Percentiles rank a stretch among this genome's conserved stretches.
phyloP scores from a whole-genome alignment of 1,140 invertebrate genomes.

The Drosophila pachea region DNA sequence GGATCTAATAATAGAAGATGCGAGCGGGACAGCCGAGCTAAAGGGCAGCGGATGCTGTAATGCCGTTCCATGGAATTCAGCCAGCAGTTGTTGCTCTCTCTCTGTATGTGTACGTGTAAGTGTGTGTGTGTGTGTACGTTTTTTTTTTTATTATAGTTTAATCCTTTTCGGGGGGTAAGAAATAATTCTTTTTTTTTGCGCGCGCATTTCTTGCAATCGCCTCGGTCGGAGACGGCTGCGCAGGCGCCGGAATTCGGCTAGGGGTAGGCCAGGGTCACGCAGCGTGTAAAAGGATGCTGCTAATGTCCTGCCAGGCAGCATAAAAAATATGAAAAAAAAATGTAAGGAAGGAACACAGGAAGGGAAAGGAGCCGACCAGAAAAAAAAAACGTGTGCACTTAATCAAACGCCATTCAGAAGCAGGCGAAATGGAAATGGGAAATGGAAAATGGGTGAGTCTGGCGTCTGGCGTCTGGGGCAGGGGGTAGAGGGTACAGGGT shows the following conservation, averaged over 20 bases:
- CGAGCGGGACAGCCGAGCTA: conserved; percentile 25
- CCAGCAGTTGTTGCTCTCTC: conserved; percentile 2
- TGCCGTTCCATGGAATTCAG: conserved; percentile 25
- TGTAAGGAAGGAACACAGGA: not conserved
- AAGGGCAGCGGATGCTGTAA: conserved; percentile 51
- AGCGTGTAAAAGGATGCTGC: conserved; percentile 74
- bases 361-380: no score
- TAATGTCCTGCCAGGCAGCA: conserved; percentile 58
- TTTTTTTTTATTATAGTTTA: conserved; percentile 35
- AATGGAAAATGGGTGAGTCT: conserved; percentile 5
- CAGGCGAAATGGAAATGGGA: conserved; percentile 9
- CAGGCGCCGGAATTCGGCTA: conserved; percentile 47
- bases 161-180: conserved; percentile 53
- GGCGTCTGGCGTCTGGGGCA: not conserved
- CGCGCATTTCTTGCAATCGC: conserved; percentile 57
- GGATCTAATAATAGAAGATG: conserved; percentile 47
- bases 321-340: conserved; percentile 16
- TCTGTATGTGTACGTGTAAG: conserved; percentile 13
- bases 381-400: conserved; percentile 48
- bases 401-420: conserved; percentile 64
- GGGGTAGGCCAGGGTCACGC: conserved; percentile 16
- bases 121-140: conserved; percentile 42
- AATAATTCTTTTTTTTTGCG: conserved; percentile 52
- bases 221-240: conserved; percentile 61
- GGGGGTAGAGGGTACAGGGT: not conserved